Conservation (phyloP, 2,888 invertebrate genomes). For the Falcaria lacertinaria region DNA sequence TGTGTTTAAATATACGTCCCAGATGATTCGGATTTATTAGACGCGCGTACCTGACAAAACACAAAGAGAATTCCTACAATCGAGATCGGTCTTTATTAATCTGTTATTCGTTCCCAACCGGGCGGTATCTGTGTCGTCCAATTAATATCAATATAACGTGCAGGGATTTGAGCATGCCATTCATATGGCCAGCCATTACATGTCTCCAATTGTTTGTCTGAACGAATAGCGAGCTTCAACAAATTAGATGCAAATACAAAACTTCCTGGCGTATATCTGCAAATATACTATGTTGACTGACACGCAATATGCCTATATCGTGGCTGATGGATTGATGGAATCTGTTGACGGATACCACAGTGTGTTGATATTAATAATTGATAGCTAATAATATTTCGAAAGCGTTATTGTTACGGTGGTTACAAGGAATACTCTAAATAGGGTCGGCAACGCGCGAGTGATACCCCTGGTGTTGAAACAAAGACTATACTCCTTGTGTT, state of each 20-base stretch:
- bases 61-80: conserved; percentile 59
- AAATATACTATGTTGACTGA: conserved; percentile 8
- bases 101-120: conserved; percentile 48
- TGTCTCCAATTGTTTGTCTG: conserved; percentile 9
- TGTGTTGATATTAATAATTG: conserved; percentile 28
- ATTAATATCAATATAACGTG: conserved; percentile 63
- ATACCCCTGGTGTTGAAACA: too few relatives aligned
- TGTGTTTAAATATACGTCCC: conserved; percentile 9
- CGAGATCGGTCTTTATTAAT: conserved; percentile 52
- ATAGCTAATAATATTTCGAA: too few relatives aligned
- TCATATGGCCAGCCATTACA: conserved; percentile 22
- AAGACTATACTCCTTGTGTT: too few relatives aligned
- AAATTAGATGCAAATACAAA: conserved; percentile 27
- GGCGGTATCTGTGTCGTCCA: conserved; percentile 47
- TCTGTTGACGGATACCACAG: conserved; percentile 21
- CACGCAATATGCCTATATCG: conserved; percentile 15
- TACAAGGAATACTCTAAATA: too few relatives aligned
- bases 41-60: conserved; percentile 39
- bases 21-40: conserved; percentile 46
- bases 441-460: too few relatives aligned
- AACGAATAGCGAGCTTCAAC: conserved; percentile 19
- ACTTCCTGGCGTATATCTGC: background rate
- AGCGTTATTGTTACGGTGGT: too few relatives aligned
- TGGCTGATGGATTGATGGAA: conserved; percentile 19
- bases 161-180: conserved; percentile 41